Evolutionary conservation across 2,797 vertebrate genomes (phyloP).

Genomic region (Aulostomus chinensis): DNA sequence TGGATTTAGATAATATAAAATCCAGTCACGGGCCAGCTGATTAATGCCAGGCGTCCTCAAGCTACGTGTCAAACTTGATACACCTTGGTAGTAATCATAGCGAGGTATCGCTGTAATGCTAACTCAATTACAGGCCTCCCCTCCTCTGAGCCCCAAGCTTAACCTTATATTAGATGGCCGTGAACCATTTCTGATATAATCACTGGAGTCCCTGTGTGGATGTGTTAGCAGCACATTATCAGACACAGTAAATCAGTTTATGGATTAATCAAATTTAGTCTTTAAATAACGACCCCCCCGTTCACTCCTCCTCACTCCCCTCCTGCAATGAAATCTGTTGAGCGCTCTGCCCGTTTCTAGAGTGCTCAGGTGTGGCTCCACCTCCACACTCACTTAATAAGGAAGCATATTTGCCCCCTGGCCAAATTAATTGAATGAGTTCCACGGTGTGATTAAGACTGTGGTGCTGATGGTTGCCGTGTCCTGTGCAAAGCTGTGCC

Average conservation of each 20-base stretch:
- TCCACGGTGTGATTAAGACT: conserved; percentile 65
- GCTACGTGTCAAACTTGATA: conserved; percentile 42
- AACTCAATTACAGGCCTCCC: conserved; percentile 63
- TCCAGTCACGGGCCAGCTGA: conserved; percentile 6
- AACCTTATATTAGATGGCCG: conserved; percentile 68
- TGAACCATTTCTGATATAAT: conserved; percentile 78
- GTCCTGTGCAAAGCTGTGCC: conserved; percentile 4
- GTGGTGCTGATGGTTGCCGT: conserved; percentile 25
- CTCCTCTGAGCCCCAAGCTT: conserved; percentile 52
- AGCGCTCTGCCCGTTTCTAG: conserved; percentile 54
- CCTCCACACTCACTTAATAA: conserved; percentile 71
- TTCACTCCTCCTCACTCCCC: conserved; percentile 8
- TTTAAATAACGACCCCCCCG: conserved; percentile 38
- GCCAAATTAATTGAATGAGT: conserved; percentile 74
- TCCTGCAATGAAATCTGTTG: conserved; percentile 34
- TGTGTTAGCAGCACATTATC: conserved; percentile 74
- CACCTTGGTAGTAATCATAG: conserved; percentile 39
- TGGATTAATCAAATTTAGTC: conserved; percentile 77
- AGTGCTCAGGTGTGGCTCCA: conserved; percentile 73
- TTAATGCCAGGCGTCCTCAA: conserved; percentile 11
- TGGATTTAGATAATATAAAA: conserved; percentile 4
- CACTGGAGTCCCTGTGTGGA: conserved; percentile 61
- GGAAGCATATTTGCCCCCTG: conserved; percentile 62
- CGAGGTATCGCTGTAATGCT: conserved; percentile 43
- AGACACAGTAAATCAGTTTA: conserved; percentile 74